Base-by-base conservation (phyloP, 2,797 vertebrate genomes). In the Pitangus sulphuratus region DNA sequence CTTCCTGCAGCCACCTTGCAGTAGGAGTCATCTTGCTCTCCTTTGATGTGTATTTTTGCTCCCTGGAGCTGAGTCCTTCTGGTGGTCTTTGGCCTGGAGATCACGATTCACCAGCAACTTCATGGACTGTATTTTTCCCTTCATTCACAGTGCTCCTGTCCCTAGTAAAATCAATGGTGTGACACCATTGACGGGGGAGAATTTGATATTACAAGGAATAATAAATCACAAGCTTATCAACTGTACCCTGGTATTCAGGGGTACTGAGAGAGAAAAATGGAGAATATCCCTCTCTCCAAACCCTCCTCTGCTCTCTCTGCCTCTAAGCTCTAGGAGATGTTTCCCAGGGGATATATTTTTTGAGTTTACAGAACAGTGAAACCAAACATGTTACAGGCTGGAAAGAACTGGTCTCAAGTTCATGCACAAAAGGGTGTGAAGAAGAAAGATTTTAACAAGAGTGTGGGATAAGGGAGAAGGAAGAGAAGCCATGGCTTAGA, bases 191-290 rank as follows among this genome's bases (percentile, higher is more conserved):
- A 76, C 70, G 95, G 81, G 33, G 71, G 20, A 81, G 62, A 92
- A 72, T 89, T 40, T 79, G 40, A 37, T 64, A 83, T 94, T 85
- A 72, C 8, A 93, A 84, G 68, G 69, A 94, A 62, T 60, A 84
- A 75, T 45, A 30, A 86, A 94, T 87, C 90, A 74, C 51, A 58
- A 28, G 8, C 10, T 9, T 85, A 66, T 72, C 56, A 77, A 31
- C 26, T 22, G 8, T 35, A 20, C 30, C 80, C 39, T 51, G 68
- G 19, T 57, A 50, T 50, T 74, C 60, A 42, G 33, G 39, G 39
- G 7, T 66, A 37, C 8, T 50, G 35, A 44, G 16, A n/a, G 25
- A 77, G 21, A 70, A 78, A 50, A 74, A 50, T 0, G 6, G 50
- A 85, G 57, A 82, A 64, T 47, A 66, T 31, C 5, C n/a, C 8